These are phyloP conservation scores for Gastrophysa polygoni DNA, from an alignment of 2,888 invertebrate genomes.

Conservation along the genomic window DNA sequence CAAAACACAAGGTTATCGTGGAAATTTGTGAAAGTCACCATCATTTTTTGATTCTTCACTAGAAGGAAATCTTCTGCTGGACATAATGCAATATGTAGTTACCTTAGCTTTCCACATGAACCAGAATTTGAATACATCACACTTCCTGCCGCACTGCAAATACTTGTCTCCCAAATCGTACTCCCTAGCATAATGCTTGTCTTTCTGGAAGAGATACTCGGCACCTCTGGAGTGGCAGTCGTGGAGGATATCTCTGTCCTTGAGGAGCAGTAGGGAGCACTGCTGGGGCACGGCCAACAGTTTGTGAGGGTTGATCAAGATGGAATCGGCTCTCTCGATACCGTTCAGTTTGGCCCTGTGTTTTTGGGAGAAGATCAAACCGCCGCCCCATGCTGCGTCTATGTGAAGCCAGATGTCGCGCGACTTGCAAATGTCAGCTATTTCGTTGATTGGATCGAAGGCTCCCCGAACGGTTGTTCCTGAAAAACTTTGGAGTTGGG, in stretches of 20 bases:
- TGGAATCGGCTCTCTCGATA: constrained; percentile 64
- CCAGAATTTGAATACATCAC: constrained; percentile 75
- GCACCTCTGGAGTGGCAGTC: constrained; percentile 61
- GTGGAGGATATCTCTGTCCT: constrained; percentile 55
- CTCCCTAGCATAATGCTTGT: constrained; percentile 62
- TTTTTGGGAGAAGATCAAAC: constrained; percentile 63
- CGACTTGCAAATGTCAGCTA: constrained; percentile 94
- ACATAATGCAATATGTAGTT: no score
- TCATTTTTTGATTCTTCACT: no score
- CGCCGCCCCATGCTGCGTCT: constrained; percentile 68
- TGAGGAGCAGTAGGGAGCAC: constrained; percentile 61
- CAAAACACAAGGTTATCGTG: no score
- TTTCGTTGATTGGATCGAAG: constrained; percentile 90
- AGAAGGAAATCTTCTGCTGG: no score
- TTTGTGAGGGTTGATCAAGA: constrained; percentile 69
- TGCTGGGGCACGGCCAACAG: constrained; percentile 66
- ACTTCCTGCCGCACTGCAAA: constrained; percentile 72
- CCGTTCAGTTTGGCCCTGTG: constrained; percentile 61
- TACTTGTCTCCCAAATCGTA: constrained; percentile 66
- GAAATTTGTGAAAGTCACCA: no score
- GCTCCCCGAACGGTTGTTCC: constrained; percentile 95
- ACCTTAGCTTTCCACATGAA: constrained; percentile 74
- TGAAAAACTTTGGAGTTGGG: constrained; percentile 32
- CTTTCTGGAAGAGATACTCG: constrained; percentile 64
- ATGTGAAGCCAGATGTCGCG: constrained; percentile 94